Percentiles rank a stretch among this genome's conserved stretches.
Evolutionary conservation across 2,888 invertebrate species (phyloP).

Genomic region (Campopleginae sp.): DNA sequence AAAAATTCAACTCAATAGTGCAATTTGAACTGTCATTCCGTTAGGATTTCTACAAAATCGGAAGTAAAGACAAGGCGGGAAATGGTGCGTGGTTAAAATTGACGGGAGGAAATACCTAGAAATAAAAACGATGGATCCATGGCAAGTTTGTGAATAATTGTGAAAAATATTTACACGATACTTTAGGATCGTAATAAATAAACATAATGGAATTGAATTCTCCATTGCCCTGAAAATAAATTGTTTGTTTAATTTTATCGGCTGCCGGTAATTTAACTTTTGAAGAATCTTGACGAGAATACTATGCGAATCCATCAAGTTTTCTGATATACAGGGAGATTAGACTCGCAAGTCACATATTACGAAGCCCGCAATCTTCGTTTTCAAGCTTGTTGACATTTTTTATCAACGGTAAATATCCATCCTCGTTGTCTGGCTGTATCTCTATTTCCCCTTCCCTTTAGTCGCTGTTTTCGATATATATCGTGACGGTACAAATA

Average conservation of each 20-base stretch:
- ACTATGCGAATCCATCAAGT: not conserved
- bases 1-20: not conserved
- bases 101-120: not conserved
- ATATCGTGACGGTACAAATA: not conserved
- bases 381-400: not conserved
- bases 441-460: conserved; percentile 31
- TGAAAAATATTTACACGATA: not conserved
- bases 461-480: not conserved
- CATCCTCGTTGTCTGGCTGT: conserved; percentile 24
- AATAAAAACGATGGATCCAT: not conserved
- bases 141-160: not conserved
- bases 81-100: not conserved
- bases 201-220: not conserved
- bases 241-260: conserved; percentile 7
- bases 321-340: not conserved
- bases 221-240: not conserved
- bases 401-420: not conserved
- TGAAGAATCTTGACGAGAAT: not conserved
- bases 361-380: not conserved
- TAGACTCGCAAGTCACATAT: not conserved
- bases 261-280: conserved; percentile 16
- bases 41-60: not conserved
- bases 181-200: not conserved
- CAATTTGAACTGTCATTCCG: not conserved
- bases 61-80: not conserved